Evolutionary conservation across 2,888 invertebrate genomes (phyloP).

Genomic region (Hedychridium roseum): DNA sequence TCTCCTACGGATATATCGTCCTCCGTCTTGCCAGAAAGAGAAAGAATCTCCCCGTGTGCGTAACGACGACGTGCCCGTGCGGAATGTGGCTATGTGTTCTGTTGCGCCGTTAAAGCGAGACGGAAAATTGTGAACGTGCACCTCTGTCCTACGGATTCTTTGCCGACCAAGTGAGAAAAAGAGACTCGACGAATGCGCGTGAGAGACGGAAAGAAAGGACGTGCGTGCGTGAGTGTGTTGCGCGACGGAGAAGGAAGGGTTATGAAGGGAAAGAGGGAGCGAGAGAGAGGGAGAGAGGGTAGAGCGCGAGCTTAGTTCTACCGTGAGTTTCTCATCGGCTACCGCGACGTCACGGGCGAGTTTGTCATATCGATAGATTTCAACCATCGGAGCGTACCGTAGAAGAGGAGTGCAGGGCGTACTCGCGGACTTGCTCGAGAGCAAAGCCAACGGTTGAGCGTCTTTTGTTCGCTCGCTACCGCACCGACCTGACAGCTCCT

Average conservation of each 20-base stretch:
- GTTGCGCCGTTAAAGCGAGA: too few relatives aligned
- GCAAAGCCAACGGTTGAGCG: slow-evolving; percentile 30
- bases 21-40: slow-evolving; percentile 17
- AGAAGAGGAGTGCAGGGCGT: too few relatives aligned
- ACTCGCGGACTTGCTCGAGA: too few relatives aligned
- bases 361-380: slow-evolving; percentile 26
- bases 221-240: too few relatives aligned
- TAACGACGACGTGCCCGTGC: too few relatives aligned
- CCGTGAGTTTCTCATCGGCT: slow-evolving; percentile 19
- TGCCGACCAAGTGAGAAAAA: slow-evolving; percentile 9
- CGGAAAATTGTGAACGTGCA: too few relatives aligned
- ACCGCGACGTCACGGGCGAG: slow-evolving; percentile 23
- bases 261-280: slow-evolving; percentile 3
- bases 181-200: slow-evolving; percentile 2
- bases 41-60: too few relatives aligned
- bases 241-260: too few relatives aligned
- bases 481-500: slow-evolving; percentile 40
- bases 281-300: slow-evolving; percentile 18
- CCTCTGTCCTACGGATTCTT: too few relatives aligned
- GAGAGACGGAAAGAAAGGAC: not conserved
- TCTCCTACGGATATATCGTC: slow-evolving; percentile 27
- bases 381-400: too few relatives aligned
- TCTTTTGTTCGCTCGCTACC: slow-evolving; percentile 34
- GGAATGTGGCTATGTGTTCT: too few relatives aligned
- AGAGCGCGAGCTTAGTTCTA: slow-evolving; percentile 31